Evolutionary conservation across 2,888 invertebrate species (phyloP).

Genomic region (Hymenopus coronatus): DNA sequence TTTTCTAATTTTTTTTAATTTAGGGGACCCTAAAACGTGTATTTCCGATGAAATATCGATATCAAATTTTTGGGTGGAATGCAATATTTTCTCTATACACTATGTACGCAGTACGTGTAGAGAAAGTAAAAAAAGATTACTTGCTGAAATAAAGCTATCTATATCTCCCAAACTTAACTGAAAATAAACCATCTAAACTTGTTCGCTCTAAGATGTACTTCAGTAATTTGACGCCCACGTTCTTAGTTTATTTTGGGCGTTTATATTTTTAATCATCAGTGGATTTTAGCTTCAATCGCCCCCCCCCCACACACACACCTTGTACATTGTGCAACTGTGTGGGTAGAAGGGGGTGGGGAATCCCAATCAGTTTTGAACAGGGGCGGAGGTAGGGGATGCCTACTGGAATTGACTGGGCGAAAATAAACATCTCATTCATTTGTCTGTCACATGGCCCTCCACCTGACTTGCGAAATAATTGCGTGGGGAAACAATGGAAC

Average conservation of each 20-base stretch:
- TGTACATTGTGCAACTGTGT: neutral
- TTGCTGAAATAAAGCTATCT: too few relatives aligned
- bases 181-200: too few relatives aligned
- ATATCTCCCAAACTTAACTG: too few relatives aligned
- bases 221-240: neutral
- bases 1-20: too few relatives aligned
- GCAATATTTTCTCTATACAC: too few relatives aligned
- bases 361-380: neutral
- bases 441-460: neutral
- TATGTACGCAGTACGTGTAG: too few relatives aligned
- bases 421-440: slow-evolving; percentile 6
- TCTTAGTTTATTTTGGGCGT: neutral
- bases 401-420: neutral
- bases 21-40: too few relatives aligned
- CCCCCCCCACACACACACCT: too few relatives aligned
- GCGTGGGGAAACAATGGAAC: neutral
- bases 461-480: neutral
- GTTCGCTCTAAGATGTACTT: too few relatives aligned
- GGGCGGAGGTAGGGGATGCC: neutral
- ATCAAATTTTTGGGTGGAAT: too few relatives aligned
- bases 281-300: neutral
- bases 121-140: too few relatives aligned
- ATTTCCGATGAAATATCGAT: too few relatives aligned
- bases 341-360: neutral
- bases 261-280: neutral